Percentiles rank a stretch among this genome's conserved stretches.
These are phyloP conservation scores for Zygogramma bicolorata DNA, from an alignment of 2,888 invertebrate genomes.

Conservation along the genomic window DNA sequence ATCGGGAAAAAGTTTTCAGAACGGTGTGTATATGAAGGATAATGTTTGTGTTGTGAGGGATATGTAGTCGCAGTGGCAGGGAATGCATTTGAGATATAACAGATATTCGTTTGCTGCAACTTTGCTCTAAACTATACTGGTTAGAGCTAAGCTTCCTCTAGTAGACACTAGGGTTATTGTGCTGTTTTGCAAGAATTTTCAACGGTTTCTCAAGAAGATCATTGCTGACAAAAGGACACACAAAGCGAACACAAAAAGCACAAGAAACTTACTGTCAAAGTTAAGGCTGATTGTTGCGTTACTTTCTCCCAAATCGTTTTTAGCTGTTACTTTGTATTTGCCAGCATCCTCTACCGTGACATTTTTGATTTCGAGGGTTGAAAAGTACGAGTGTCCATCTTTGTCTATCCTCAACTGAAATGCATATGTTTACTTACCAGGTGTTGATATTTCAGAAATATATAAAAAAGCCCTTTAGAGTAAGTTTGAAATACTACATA, in stretches of 20 bases:
- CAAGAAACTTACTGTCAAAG: conserved; percentile 92
- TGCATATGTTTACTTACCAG: conserved; percentile 25
- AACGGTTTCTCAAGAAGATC: conserved; percentile 22
- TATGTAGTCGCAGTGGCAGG: conserved; percentile 19
- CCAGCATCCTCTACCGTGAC: conserved; percentile 98
- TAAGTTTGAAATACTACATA: not conserved
- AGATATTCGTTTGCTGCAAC: conserved; percentile 30
- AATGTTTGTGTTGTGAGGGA: conserved; percentile 12
- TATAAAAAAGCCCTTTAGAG: not conserved
- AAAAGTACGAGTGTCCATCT: conserved; percentile 94
- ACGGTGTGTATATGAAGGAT: conserved; percentile 28
- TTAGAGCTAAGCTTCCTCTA: conserved; percentile 30
- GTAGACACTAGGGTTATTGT: conserved; percentile 42
- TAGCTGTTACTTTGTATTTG: conserved; percentile 96
- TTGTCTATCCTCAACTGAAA: conserved; percentile 87
- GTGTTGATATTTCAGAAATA: not conserved
- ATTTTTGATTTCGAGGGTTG: conserved; percentile 92
- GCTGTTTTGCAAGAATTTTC: conserved; percentile 32
- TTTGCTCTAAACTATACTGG: conserved; percentile 18
- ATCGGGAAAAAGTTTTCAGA: conserved; percentile 34
- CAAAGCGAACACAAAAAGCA: conserved; percentile 56
- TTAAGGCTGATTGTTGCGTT: conserved; percentile 97
- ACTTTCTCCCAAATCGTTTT: conserved; percentile 97
- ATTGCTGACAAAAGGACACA: conserved; percentile 44
- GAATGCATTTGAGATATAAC: conserved; percentile 15